Base-by-base conservation (phyloP, 2,797 vertebrate species). In the Catharus ustulatus region DNA sequence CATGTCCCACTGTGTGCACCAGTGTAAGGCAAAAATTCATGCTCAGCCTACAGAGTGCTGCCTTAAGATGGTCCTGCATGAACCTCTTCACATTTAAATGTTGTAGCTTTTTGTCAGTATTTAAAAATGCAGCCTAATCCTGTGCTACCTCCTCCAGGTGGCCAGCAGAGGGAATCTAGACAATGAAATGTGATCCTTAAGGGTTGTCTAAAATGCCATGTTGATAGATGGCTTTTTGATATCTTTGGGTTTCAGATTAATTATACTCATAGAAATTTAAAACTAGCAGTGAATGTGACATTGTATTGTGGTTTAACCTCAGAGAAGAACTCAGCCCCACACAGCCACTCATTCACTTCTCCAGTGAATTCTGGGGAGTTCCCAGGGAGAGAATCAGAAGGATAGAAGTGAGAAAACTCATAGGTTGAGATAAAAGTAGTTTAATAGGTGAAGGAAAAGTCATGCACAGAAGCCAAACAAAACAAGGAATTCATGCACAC, bases 121-220 rank as follows among this genome's bases (percentile, higher is more conserved):
- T 89, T 83, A 58, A 80, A 94, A 91, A 66, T 38, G 15, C 48
- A 81, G 26, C 26, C 34, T 36, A 45, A 30, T 74, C 27, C 19
- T 93, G 73, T 80, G 58, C 36, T 85, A 52, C 32, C 62, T 93
- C 52, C 62, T 81, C 32, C 43, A 49, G 45, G 57, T 82, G 87
- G 45, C 73, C 87, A 71, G 46, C 55, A 87, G 84, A 87, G 75
- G 73, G 52, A 85, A 84, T 66, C 52, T 32, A 45, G 71, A 67
- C 36, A 75, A 66, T 26, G 36, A 87, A 79, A 11, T 30, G 26
- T 69, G 51, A 58, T 87, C 21, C 57, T 67, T 67, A 54, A 91
- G 57, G 40, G 43, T 29, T 4, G 4, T 69, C 51, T 91, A 38
- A 88, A 88, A 61, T 46, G 58, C 62, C 18, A 1, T 51, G 18